Percentiles rank a stretch among this genome's conserved stretches.
Evolutionary conservation across 2,888 invertebrate species (phyloP).

Genomic region (Agrotis ipsilon): DNA sequence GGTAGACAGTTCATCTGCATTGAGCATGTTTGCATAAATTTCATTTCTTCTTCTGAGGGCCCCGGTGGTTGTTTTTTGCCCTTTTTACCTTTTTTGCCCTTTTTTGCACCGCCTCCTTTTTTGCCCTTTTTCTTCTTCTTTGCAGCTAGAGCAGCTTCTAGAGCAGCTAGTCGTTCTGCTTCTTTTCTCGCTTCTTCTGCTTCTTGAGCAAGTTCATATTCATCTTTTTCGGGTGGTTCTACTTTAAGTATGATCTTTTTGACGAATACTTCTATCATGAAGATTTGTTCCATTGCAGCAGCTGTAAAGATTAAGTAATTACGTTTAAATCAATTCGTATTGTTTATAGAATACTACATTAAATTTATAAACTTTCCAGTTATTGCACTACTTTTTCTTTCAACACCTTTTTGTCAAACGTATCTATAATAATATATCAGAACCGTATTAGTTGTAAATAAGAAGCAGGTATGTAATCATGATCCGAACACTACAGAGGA

Average conservation of each 20-base stretch:
- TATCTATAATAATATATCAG: no score
- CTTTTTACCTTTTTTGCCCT: conserved; percentile 72
- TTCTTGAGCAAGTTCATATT: conserved; percentile 83
- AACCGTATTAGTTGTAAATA: no score
- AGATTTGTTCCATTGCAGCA: conserved; percentile 85
- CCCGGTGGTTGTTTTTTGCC: conserved; percentile 82
- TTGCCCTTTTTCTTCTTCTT: conserved; percentile 74
- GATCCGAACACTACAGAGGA: not conserved
- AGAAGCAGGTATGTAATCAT: no score
- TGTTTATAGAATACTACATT: no score
- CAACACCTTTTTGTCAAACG: no score
- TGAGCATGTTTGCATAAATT: conserved; percentile 87
- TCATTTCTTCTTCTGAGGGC: conserved; percentile 88
- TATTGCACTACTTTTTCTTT: no score
- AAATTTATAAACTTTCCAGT: no score
- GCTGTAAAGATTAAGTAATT: conserved; percentile 23
- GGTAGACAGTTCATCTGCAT: conserved; percentile 86
- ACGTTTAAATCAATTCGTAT: no score
- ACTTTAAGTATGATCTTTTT: conserved; percentile 85
- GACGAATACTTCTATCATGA: conserved; percentile 88
- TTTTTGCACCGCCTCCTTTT: conserved; percentile 63
- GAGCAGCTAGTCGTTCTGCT: conserved; percentile 80
- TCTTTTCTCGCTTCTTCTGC: conserved; percentile 80
- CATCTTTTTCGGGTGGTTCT: conserved; percentile 86
- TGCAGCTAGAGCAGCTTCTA: conserved; percentile 71